phyloP scores from a whole-genome alignment of 1,140 invertebrate genomes.

The Penaeus vannamei region DNA sequence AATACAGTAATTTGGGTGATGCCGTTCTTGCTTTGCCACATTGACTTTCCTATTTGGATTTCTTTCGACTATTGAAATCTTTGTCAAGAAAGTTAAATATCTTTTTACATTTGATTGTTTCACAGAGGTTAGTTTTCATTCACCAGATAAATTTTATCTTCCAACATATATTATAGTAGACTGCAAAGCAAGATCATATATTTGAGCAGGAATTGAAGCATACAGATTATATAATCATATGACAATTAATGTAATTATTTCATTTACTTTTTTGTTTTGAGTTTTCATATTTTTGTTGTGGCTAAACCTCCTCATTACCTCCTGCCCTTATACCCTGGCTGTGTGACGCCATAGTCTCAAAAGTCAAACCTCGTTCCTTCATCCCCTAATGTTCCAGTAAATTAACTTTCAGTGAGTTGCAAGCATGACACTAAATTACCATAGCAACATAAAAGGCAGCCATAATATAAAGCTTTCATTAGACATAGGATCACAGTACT shows the following conservation, averaged over 20 bases:
- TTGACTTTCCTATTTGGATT: too few relatives aligned
- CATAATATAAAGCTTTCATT: neutral
- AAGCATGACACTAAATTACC: slow-evolving; percentile 36
- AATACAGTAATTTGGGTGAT: too few relatives aligned
- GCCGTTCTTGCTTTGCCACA: too few relatives aligned
- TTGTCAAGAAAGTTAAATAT: too few relatives aligned
- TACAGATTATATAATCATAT: too few relatives aligned
- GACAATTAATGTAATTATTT: neutral
- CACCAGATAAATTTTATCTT: too few relatives aligned
- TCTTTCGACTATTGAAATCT: too few relatives aligned
- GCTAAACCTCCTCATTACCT: neutral
- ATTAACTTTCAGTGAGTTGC: slow-evolving; percentile 37
- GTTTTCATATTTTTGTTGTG: neutral
- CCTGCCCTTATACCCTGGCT: slow-evolving; percentile 39
- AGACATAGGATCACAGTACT: neutral
- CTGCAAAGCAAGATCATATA: too few relatives aligned
- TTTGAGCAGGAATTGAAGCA: too few relatives aligned
- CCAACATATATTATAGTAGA: too few relatives aligned
- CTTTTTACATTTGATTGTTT: too few relatives aligned
- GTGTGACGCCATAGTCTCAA: slow-evolving; percentile 36
- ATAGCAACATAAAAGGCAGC: neutral
- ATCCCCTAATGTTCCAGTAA: slow-evolving; percentile 27
- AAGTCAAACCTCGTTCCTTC: slow-evolving; percentile 42
- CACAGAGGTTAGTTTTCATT: too few relatives aligned
- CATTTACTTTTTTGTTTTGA: neutral